Percentiles rank a stretch among this genome's conserved stretches.
phyloP scores from a whole-genome alignment of 92 coral and sea anemone genomes.

The Porites rus region DNA sequence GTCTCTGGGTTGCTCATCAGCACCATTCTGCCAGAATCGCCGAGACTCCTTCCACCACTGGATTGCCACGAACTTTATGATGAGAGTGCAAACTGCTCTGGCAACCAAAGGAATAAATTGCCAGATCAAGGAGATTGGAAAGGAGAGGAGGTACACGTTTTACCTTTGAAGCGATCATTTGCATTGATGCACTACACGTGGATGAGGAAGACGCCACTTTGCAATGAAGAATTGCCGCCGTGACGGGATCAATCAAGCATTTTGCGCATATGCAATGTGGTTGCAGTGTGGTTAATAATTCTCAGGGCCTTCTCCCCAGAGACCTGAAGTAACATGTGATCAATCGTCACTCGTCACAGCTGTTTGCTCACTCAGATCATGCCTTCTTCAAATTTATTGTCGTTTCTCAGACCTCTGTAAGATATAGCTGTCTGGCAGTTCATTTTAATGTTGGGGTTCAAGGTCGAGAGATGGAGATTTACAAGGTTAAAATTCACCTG shows the following conservation, averaged over 20 bases:
- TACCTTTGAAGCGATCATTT: neutral
- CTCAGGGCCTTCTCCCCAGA: too few species aligned
- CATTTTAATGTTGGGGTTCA: conserved; percentile 43
- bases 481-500: conserved; percentile 31
- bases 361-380: neutral
- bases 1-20: conserved; percentile 42
- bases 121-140: conserved; percentile 34
- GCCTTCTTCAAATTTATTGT: conserved; percentile 34
- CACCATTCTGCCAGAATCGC: conserved; percentile 47
- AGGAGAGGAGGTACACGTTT: neutral
- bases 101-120: conserved; percentile 49
- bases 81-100: conserved; percentile 17
- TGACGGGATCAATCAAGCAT: too few species aligned
- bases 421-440: conserved; percentile 70
- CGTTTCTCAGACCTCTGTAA: conserved; percentile 52
- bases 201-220: neutral
- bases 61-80: conserved; percentile 53
- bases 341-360: too few species aligned
- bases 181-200: neutral
- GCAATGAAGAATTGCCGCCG: too few species aligned
- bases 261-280: too few species aligned
- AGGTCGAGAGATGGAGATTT: neutral
- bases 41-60: conserved; percentile 50
- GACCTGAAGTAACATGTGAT: too few species aligned
- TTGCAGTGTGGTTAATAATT: too few species aligned